phyloP scores from a whole-genome alignment of 2,888 invertebrate genomes.

The Meta bourneti region DNA sequence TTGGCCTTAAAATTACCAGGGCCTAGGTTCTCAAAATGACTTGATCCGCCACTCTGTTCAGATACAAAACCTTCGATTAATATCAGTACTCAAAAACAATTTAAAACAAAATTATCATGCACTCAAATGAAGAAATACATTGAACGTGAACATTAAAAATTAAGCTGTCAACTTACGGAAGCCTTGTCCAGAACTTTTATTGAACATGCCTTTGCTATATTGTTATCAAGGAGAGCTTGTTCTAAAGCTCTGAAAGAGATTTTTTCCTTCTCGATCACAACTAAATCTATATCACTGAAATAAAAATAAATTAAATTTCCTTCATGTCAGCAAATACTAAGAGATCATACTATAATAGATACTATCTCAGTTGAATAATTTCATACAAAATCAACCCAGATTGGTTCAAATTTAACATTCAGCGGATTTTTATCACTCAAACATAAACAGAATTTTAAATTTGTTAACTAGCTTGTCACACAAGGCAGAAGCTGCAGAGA shows the following conservation, averaged over 20 bases:
- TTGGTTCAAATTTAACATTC: background rate
- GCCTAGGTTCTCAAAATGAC: too few species aligned
- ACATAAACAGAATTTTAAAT: too few species aligned
- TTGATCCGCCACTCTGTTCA: too few species aligned
- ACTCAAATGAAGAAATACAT: too few species aligned
- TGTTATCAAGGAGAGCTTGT: slow-evolving; percentile 92
- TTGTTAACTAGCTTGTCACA: too few species aligned
- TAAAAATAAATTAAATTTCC: background rate
- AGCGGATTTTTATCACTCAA: too few species aligned
- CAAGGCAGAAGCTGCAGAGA: too few species aligned
- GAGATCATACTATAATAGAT: background rate
- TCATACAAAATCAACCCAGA: background rate
- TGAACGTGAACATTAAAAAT: too few species aligned
- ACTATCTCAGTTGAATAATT: background rate
- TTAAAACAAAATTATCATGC: too few species aligned
- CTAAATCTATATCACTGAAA: slow-evolving; percentile 87
- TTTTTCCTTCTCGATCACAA: slow-evolving; percentile 91
- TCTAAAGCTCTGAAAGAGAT: slow-evolving; percentile 94
- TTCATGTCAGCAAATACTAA: background rate
- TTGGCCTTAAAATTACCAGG: too few species aligned
- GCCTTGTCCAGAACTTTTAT: slow-evolving; percentile 98
- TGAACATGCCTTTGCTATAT: slow-evolving; percentile 92
- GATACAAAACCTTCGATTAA: too few species aligned
- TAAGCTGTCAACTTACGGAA: slow-evolving; percentile 84
- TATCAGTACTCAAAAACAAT: too few species aligned